Evolutionary conservation across 1,140 invertebrate genomes (phyloP).

Genomic region (Drosophila kanapiae): DNA sequence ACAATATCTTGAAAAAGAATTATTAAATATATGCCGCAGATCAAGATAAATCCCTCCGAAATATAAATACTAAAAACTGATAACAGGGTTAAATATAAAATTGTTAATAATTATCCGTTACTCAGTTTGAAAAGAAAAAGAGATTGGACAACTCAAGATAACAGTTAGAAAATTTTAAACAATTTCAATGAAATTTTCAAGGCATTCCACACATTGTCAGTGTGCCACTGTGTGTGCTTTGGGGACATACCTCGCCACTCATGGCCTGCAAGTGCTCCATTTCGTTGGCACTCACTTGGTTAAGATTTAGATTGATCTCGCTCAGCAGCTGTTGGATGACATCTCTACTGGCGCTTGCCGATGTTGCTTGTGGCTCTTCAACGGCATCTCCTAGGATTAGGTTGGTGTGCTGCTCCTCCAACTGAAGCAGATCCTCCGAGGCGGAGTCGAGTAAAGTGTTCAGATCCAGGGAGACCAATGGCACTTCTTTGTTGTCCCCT

Average conservation of each 20-base stretch:
- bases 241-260: constrained; percentile 67
- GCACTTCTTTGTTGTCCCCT: not conserved
- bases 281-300: constrained; percentile 67
- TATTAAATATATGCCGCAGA: not conserved
- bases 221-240: not conserved
- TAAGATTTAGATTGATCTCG: constrained; percentile 65
- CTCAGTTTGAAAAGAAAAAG: no score
- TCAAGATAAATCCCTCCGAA: not conserved
- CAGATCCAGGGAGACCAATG: constrained; percentile 28
- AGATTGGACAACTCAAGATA: no score
- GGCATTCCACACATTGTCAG: not conserved
- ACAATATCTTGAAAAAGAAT: no score
- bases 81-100: not conserved
- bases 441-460: constrained; percentile 47
- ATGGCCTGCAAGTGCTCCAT: constrained; percentile 76
- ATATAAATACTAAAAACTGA: not conserved
- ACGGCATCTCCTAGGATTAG: constrained; percentile 10
- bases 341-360: constrained; percentile 20
- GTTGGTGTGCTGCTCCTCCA: constrained; percentile 51
- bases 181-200: no score
- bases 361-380: not conserved
- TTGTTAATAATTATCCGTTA: not conserved
- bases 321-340: constrained; percentile 53
- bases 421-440: constrained; percentile 38
- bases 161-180: no score